Base-by-base conservation (phyloP, 2,888 invertebrate species). In the Dinocampus coccinellae region DNA sequence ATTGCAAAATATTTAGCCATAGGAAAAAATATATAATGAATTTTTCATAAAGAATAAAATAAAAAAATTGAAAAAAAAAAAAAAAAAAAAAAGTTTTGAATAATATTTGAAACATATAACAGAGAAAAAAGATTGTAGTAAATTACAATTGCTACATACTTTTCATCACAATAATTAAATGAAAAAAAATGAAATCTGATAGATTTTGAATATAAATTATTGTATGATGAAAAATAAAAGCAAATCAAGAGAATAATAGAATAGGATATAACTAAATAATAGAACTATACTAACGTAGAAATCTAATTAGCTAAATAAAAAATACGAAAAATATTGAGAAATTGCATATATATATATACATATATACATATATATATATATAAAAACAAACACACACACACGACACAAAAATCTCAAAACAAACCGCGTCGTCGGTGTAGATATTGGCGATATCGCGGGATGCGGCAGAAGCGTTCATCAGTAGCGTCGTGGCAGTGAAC, bases 401-500 rank as follows among this genome's bases (percentile, higher is more conserved):
- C 69, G 73, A 74, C 71, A 83, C 81, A 81, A 75, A 79, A 79
- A 82, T 82, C 78, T 80, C 83, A 85, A 81, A 87, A 85, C 85
- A 85, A 86, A 86, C 85, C 87, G 82, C 84, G 82, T 86, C 80
- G 82, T 79, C 81, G 80, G 66, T 83, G 85, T 76, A 84, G 84
- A 82, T 79, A 83, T 79, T 81, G 82, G 69, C 80, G 83, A 78
- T 90, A 90, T 82, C 88, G 86, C 84, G 88, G 85, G 82, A 87
- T 87, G 84, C 90, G 84, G 87, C 91, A 91, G 87, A 89, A 88
- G 79, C 88, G 86, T 86, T 93, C 93, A 85, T 93, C 93, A 80
- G 91, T 91, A 83, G 88, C 86, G 85, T 93, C 92, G 77, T 81
- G 85, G 88, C 93, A 93, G 86, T 93, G 91, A 78, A 83, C 83